These are phyloP conservation scores for Syngnathus typhle DNA, from an alignment of 2,113 vertebrate genomes.

Conservation along the genomic window DNA sequence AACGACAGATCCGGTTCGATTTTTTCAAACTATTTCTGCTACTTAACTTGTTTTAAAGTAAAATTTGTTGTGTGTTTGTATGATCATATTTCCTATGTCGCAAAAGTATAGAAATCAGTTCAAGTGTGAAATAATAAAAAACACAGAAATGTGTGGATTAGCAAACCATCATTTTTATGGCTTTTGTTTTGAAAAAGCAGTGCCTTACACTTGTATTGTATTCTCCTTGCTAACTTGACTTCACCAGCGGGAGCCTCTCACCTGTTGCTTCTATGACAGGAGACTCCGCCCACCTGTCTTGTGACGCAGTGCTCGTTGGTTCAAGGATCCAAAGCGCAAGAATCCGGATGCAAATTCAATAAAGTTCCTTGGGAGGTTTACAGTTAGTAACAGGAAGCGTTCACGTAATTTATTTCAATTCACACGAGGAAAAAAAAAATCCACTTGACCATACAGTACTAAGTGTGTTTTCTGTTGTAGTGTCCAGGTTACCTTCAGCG, in stretches of 20 bases:
- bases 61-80: neutral
- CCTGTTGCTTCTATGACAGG: conserved; percentile 40
- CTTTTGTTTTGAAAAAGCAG: conserved; percentile 40
- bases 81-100: neutral
- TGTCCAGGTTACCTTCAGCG: neutral
- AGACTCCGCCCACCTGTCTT: conserved; percentile 58
- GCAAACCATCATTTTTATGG: no score
- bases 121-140: neutral
- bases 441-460: neutral
- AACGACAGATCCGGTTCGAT: neutral
- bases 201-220: neutral
- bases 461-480: neutral
- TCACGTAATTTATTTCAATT: neutral
- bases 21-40: neutral
- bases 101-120: no score
- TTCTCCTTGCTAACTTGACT: conserved; percentile 6
- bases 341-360: conserved; percentile 60
- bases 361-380: neutral
- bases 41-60: neutral
- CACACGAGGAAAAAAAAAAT: neutral
- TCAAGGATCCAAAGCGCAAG: conserved; percentile 54
- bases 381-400: neutral
- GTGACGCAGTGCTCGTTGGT: conserved; percentile 68
- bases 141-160: neutral
- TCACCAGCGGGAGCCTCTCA: conserved; percentile 8